Evolutionary conservation across 2,113 vertebrate species (phyloP), one percentile per base, ranked within the genome.

Genomic region (Mesitornis unicolor): DNA sequence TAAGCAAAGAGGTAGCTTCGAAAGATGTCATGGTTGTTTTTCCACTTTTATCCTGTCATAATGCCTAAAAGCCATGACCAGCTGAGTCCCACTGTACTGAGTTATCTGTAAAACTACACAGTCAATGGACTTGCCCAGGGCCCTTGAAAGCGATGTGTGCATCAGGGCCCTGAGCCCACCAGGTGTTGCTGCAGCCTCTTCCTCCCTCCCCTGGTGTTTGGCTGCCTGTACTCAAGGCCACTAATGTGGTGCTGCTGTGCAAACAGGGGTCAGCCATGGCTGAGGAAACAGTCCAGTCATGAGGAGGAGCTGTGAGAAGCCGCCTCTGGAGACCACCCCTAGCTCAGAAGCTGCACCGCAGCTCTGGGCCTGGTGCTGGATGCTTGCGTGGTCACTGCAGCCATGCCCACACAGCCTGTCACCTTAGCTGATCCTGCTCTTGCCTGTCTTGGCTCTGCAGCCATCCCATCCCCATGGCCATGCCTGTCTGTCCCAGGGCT

Each of bases 321-420:
- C 14, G 53, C 24, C 16, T 77, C 43, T 57, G 56, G 33, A 45
- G 77, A 45, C 28, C 19, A 43, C 7, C 6, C 22, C 5, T 63
- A 81, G 61, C 26, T 68, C 40, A 33, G 53, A 25, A 80, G 35
- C 40, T 61, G 53, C 18, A 11, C 26, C 65, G 15, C 11, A 19
- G 20, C 29, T 54, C 29, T 0, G 0, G 35, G 16, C 29, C 26
- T 35, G 21, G 19, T 11, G 3, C 61, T 31, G 24, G 3, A 6
- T n/a, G 22, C 42, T 24, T 36, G 11, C 12, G 3, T 16, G 29
- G n/a, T 54, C 29, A 28, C 33, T 48, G n/a, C 43, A 68, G 61
- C 20, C 26, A 1, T 68, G 61, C 17, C 60, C 19, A 7, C 0
- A 2, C 12, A 68, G 31, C 33, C 26, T 42, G 43, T 63, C 31